Evolutionary conservation across 2,113 vertebrate genomes (phyloP).

Genomic region (Anoura caudifer): DNA sequence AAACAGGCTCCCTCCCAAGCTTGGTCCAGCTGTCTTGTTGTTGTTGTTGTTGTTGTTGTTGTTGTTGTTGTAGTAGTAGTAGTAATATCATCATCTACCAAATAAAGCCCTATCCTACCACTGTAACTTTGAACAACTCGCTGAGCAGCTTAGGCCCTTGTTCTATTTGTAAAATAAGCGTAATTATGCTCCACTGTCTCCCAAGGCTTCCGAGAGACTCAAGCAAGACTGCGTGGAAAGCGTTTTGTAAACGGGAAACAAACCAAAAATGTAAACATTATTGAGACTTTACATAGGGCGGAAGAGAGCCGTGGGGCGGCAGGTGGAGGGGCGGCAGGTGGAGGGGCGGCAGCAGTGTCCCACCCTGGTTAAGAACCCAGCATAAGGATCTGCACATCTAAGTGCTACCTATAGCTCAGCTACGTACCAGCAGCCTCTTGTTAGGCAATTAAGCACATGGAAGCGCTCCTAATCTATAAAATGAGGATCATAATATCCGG

Average conservation of each 20-base stretch:
- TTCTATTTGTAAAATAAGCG: neutral
- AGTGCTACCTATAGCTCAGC: neutral
- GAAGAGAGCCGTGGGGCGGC: neutral
- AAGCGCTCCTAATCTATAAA: too few species aligned
- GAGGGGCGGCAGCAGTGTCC: fast-evolving
- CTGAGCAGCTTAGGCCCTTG: neutral
- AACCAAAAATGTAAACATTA: neutral
- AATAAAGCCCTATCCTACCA: neutral
- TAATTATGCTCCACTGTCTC: neutral
- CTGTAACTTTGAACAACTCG: neutral
- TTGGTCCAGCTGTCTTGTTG: neutral
- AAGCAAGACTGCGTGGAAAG: neutral
- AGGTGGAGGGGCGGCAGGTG: too few species aligned
- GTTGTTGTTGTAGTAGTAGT: too few species aligned
- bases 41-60: too few species aligned
- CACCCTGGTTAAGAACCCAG: neutral
- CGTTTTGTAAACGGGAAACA: neutral
- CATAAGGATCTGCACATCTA: neutral
- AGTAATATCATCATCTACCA: neutral
- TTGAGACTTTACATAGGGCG: neutral
- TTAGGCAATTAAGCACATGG: neutral
- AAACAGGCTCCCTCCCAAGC: neutral
- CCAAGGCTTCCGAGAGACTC: neutral
- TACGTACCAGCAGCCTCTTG: neutral
- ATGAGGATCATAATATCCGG: neutral